Evolutionary conservation across 2,797 vertebrate species (phyloP), one percentile per base, ranked within the genome.

Genomic region (Tenualosa thibaudeaui): DNA sequence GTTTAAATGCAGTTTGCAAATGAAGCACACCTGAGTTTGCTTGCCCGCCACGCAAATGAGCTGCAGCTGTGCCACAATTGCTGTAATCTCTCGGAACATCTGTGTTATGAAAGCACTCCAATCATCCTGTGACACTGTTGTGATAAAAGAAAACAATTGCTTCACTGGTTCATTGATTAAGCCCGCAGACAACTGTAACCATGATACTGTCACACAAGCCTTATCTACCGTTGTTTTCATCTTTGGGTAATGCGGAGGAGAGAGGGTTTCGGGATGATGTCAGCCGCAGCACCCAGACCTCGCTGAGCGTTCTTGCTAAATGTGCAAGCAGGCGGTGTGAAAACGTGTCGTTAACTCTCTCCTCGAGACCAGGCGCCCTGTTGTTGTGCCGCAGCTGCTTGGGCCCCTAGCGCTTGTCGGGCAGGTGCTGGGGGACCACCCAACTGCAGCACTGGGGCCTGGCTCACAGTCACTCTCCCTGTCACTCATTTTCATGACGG

Each of bases 381-480:
- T 86, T 88, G 88, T 88, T 49, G 50, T 68, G 84, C 60, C 89
- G 92, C 93, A 94, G 94, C 92, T 94, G 92, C 87, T 87, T 53
- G 82, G 86, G 85, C 51, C 91, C 87, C 87, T 87, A 87, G 88
- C 22, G 43, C 71, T 43, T 46, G 71, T 68, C 87, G 90, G 92
- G 91, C 94, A 95, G 92, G 91, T 96, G 92, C 71, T 93, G 89
- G 82, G 82, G 89, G 91, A 93, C 94, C 94, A 96, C 94, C 94
- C 94, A 94, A 88, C 91, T 89, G 87, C 88, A 19, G 75, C 31
- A 22, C 49, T n/a, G 71, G 62, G 86, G 90, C 91, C 92, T 91
- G 90, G 91, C 84, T 85, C 88, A 51, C 8, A 81, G 54, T 85
- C 81, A 7, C 81, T 84, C 85, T 90, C 85, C 65, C 84, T 19